These are phyloP conservation scores for Mermis nigrescens DNA, from an alignment of 2,888 invertebrate species.

Conservation along the genomic window DNA sequence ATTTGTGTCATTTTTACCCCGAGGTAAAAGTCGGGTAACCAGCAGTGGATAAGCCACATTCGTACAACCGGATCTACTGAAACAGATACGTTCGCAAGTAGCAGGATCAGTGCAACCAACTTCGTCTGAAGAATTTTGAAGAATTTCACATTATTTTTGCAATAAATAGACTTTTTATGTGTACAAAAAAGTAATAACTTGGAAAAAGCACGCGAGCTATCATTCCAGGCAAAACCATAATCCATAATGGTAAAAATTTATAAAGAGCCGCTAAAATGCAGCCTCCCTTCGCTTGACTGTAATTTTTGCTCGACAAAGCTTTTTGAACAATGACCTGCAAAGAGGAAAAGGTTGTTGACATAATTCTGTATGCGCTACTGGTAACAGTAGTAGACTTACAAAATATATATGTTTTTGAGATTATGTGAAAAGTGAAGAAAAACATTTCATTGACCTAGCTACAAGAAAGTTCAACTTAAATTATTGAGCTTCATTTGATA, in stretches of 20 bases:
- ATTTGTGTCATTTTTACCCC: no score
- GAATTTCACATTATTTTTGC: no score
- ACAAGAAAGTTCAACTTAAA: no score
- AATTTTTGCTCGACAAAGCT: slow-evolving; percentile 36
- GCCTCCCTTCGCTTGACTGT: slow-evolving; percentile 39
- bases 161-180: no score
- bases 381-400: no score
- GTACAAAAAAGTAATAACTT: no score
- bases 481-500: no score
- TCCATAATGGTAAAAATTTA: slow-evolving; percentile 37
- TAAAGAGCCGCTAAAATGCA: slow-evolving; percentile 38
- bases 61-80: slow-evolving; percentile 35
- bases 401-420: no score
- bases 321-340: slow-evolving; percentile 39
- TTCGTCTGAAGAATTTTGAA: slow-evolving; percentile 32
- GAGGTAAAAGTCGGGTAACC: slow-evolving; percentile 37
- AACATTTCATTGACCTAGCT: no score
- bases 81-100: slow-evolving; percentile 34
- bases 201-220: slow-evolving; percentile 36
- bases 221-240: slow-evolving; percentile 40
- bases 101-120: slow-evolving; percentile 38
- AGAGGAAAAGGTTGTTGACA: no score
- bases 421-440: no score
- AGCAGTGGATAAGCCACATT: slow-evolving; percentile 39
- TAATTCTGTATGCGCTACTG: no score